A percentile compares a stretch with the other conserved stretches of the same genome.
Evolutionary conservation across 1,140 invertebrate species (phyloP).

Genomic region (Cyclargus thomasi): DNA sequence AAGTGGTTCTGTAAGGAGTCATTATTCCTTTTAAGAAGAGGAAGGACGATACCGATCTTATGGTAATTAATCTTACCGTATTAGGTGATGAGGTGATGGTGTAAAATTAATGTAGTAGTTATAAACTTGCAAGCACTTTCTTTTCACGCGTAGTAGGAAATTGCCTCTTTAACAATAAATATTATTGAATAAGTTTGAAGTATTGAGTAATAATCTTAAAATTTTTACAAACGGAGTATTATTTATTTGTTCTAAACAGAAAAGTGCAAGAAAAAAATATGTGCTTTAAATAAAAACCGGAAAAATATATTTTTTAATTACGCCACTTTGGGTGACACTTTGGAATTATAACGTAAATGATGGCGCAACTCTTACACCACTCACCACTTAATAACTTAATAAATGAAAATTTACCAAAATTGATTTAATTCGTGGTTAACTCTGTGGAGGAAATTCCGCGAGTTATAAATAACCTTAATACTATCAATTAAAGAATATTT

Average conservation of each 20-base stretch:
- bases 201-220: too few relatives aligned
- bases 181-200: too few relatives aligned
- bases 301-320: neutral
- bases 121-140: neutral
- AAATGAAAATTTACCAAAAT: neutral
- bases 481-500: constrained; percentile 41
- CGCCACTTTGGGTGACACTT: neutral
- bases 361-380: neutral
- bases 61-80: constrained; percentile 12
- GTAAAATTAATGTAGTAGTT: neutral
- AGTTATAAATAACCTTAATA: constrained; percentile 34
- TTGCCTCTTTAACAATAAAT: too few relatives aligned
- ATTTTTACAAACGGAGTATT: too few relatives aligned
- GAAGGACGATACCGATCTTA: neutral
- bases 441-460: neutral
- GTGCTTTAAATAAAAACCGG: too few relatives aligned
- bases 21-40: neutral
- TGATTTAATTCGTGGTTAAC: neutral
- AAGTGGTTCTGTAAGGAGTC: neutral
- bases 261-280: too few relatives aligned
- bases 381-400: too few relatives aligned
- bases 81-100: constrained; percentile 4
- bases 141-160: neutral
- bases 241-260: too few relatives aligned
- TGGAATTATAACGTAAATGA: neutral